Percentiles rank a stretch among this genome's conserved stretches.
Conservation (phyloP, 2,113 vertebrate species). For the Sebastes schlegelii region DNA sequence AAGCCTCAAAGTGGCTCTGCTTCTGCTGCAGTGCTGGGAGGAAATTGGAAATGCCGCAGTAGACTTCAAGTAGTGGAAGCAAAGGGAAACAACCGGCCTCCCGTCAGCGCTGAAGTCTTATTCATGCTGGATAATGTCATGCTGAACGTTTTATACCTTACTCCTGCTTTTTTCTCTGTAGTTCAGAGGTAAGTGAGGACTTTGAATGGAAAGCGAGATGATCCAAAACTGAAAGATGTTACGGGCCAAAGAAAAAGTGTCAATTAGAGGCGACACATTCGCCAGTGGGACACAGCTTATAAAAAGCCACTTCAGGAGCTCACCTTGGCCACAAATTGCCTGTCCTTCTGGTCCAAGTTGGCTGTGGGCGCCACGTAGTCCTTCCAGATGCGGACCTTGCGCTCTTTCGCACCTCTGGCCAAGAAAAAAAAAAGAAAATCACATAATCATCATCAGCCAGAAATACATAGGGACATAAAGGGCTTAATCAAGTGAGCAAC, state of each 20-base stretch:
- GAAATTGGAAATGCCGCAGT: slow-evolving; percentile 44
- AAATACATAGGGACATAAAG: slow-evolving; percentile 5
- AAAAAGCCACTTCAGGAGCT: slow-evolving; percentile 53
- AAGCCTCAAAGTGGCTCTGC: slow-evolving; percentile 40
- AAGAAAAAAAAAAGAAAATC: slow-evolving; percentile 21
- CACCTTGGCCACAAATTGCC: slow-evolving; percentile 98
- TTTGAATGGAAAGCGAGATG: not conserved
- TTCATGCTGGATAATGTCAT: slow-evolving; percentile 18
- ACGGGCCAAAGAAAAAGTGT: not conserved
- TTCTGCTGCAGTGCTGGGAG: slow-evolving; percentile 33
- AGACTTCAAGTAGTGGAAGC: slow-evolving; percentile 29
- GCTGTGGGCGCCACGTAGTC: slow-evolving; percentile 97
- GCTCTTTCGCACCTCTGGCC: slow-evolving; percentile 93
- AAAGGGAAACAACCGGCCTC: not conserved
- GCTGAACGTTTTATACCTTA: slow-evolving; percentile 14
- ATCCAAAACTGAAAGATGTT: slow-evolving; percentile 17
- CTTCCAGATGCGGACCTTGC: slow-evolving; percentile 96
- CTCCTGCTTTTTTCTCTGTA: not conserved
- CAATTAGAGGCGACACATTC: not conserved
- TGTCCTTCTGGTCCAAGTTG: slow-evolving; percentile 97
- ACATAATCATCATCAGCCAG: slow-evolving; percentile 19
- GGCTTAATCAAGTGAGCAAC: slow-evolving; percentile 20
- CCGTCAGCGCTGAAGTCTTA: slow-evolving; percentile 8
- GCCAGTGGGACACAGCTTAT: not conserved
- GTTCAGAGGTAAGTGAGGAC: not conserved